These are phyloP conservation scores for Dissostichus mawsoni DNA, from an alignment of 2,113 vertebrate species.

Conservation along the genomic window DNA sequence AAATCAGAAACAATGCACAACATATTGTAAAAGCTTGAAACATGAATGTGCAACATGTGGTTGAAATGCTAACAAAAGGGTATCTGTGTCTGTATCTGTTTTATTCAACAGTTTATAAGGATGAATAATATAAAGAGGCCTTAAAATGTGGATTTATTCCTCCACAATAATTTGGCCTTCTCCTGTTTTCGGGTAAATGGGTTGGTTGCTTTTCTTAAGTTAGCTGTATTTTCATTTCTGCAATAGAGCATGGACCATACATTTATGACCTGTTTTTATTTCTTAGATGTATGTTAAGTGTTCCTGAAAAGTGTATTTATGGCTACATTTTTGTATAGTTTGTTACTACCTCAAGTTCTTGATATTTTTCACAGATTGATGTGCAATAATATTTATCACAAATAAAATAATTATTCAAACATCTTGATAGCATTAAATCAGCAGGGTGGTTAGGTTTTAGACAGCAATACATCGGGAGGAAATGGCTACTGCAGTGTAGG, in stretches of 20 bases:
- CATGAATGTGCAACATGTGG: conserved; percentile 5
- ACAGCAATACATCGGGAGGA: not conserved
- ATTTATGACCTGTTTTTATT: too few relatives aligned
- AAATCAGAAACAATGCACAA: not conserved
- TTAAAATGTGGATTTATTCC: not conserved
- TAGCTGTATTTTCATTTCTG: not conserved
- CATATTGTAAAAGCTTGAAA: not conserved
- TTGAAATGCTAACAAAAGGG: not conserved
- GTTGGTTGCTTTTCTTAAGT: too few relatives aligned
- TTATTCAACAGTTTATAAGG: not conserved
- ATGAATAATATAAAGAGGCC: not conserved
- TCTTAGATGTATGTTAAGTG: too few relatives aligned
- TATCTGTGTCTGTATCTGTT: not conserved
- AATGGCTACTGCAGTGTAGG: not conserved
- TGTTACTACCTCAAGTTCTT: conserved; percentile 38
- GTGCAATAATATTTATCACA: not conserved
- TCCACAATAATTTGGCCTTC: not conserved
- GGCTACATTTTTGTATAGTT: not conserved
- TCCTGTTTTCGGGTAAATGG: not conserved
- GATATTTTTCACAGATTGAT: not conserved
- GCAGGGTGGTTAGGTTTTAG: not conserved
- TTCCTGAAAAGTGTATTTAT: too few relatives aligned
- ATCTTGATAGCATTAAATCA: not conserved
- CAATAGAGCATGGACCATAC: too few relatives aligned
- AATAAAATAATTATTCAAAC: conserved; percentile 13